phyloP scores from a whole-genome alignment of 2,888 invertebrate species.

The Acronicta alni region DNA sequence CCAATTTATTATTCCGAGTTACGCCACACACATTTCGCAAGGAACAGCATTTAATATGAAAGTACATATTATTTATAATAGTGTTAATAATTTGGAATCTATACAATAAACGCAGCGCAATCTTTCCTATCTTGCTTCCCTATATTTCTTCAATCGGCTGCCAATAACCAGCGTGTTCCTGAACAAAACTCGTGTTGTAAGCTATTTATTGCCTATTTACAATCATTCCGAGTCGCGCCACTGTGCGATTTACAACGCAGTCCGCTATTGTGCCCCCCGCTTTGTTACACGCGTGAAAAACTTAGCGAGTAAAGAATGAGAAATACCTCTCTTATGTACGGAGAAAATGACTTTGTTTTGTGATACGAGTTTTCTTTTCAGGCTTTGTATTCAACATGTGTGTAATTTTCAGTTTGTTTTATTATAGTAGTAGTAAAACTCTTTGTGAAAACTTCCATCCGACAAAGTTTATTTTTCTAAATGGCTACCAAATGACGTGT shows the following conservation, averaged over 20 bases:
- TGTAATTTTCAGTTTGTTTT: constrained; percentile 3
- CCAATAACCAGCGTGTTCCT: constrained; percentile 71
- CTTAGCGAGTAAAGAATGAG: constrained; percentile 48
- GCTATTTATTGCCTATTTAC: constrained; percentile 80
- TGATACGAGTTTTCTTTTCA: constrained; percentile 23
- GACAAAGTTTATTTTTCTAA: too few relatives aligned
- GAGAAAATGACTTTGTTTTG: constrained; percentile 42
- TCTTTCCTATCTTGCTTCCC: constrained; percentile 4
- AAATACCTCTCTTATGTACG: constrained; percentile 43
- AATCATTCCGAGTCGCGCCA: constrained; percentile 75
- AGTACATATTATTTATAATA: too few relatives aligned
- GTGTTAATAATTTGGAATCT: background rate
- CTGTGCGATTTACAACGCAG: constrained; percentile 76
- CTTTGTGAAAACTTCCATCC: background rate
- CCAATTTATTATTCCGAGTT: too few relatives aligned
- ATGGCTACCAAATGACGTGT: too few relatives aligned
- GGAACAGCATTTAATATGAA: too few relatives aligned
- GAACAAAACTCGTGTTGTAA: constrained; percentile 71
- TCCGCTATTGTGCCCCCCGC: constrained; percentile 60
- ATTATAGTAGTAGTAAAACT: background rate
- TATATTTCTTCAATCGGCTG: constrained; percentile 59
- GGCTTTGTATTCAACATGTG: constrained; percentile 18
- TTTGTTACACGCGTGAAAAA: constrained; percentile 54
- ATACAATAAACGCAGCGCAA: constrained; percentile 7
- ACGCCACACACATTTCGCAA: too few relatives aligned